These are phyloP conservation scores for Lasiurus cinereus DNA, from an alignment of 2,113 vertebrate species.

Conservation along the genomic window DNA sequence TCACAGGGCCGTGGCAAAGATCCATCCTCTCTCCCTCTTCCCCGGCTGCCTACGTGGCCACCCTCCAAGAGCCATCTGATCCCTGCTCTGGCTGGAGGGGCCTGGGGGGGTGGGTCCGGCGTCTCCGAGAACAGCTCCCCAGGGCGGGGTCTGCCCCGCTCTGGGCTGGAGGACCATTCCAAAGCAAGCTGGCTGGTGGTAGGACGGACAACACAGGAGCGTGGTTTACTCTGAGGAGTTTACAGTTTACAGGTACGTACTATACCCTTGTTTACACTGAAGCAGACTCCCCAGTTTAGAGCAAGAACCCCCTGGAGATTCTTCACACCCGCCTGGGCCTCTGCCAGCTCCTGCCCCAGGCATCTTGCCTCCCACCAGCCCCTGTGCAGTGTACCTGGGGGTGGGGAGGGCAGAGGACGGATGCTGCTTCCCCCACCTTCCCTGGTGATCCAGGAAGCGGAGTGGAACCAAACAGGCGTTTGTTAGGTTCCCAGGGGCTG, in stretches of 20 bases:
- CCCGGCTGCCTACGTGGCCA: not conserved
- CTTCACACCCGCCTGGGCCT: not conserved
- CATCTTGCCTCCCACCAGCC: not conserved
- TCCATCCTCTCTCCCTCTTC: not conserved
- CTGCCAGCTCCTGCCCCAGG: not conserved
- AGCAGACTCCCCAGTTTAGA: not conserved
- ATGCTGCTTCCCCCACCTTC: not conserved
- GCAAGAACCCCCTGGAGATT: not conserved
- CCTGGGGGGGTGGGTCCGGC: not conserved
- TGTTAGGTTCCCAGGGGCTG: not conserved
- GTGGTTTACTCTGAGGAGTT: not conserved
- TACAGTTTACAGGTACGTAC: not conserved
- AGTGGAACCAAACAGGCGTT: not conserved
- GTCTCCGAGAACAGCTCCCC: not conserved
- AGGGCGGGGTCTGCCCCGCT: not conserved
- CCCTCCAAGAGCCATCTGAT: slow-evolving; percentile 18
- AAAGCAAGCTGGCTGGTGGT: not conserved
- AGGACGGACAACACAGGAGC: not conserved
- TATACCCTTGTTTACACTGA: not conserved
- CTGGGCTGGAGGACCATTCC: not conserved
- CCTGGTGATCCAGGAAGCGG: not conserved
- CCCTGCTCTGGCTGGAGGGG: not conserved
- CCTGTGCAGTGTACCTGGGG: not conserved
- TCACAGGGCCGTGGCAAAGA: slow-evolving; percentile 23
- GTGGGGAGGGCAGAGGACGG: not conserved